Evolutionary conservation across 1,140 invertebrate genomes (phyloP).

Genomic region (Semibalanus balanoides): DNA sequence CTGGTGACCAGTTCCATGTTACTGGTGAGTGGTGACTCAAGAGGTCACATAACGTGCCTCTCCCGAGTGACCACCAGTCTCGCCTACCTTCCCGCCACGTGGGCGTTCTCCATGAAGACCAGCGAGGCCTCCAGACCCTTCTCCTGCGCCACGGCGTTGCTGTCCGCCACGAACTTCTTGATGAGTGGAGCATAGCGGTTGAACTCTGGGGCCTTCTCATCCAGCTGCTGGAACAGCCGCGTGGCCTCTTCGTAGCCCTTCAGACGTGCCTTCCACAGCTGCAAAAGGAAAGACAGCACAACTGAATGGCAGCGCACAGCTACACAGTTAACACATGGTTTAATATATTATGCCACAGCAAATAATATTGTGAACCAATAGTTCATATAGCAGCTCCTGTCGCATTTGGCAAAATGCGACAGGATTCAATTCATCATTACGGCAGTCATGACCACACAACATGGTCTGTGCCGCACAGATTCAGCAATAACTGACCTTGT

Average conservation of each 20-base stretch:
- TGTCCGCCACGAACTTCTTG: slow-evolving; percentile 90
- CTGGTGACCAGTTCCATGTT: no score
- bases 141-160: slow-evolving; percentile 88
- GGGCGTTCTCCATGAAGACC: slow-evolving; percentile 78
- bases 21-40: no score
- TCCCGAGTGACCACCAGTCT: no score
- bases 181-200: slow-evolving; percentile 77
- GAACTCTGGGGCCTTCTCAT: slow-evolving; percentile 88
- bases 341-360: slow-evolving; percentile 5
- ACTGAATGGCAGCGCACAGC: slow-evolving; percentile 3
- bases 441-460: no score
- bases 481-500: slow-evolving; percentile 46
- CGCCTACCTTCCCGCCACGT: slow-evolving; percentile 53
- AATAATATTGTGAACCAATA: background rate
- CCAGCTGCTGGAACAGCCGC: slow-evolving; percentile 52
- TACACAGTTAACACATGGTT: background rate
- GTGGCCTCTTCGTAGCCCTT: slow-evolving; percentile 85
- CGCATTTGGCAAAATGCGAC: slow-evolving; percentile 4
- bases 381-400: slow-evolving; percentile 3
- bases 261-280: slow-evolving; percentile 84
- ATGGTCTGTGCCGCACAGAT: no score
- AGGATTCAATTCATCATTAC: background rate
- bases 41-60: no score
- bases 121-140: slow-evolving; percentile 85
- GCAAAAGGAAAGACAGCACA: slow-evolving; percentile 3